Percentiles rank a stretch among this genome's conserved stretches.
Conservation (phyloP, 2,888 invertebrate genomes). For the Spilarctia lutea region DNA sequence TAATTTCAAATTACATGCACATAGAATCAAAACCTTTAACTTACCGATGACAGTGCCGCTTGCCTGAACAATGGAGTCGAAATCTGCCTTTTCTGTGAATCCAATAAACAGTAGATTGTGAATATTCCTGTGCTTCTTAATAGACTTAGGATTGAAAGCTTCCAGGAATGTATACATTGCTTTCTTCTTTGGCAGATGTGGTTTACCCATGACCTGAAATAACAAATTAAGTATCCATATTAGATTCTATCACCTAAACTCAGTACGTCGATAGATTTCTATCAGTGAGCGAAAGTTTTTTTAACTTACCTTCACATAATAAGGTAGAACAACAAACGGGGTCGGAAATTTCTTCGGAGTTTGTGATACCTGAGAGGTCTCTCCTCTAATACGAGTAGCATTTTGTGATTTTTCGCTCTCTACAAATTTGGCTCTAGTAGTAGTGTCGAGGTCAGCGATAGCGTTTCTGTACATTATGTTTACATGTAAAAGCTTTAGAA, state of each 20-base stretch:
- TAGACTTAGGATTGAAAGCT: slow-evolving; percentile 64
- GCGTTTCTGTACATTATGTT: slow-evolving; percentile 36
- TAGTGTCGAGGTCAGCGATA: slow-evolving; percentile 24
- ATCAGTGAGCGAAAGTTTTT: background rate
- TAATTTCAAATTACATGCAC: background rate
- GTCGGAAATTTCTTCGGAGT: slow-evolving; percentile 7
- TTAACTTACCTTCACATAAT: slow-evolving; percentile 60
- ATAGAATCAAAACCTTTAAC: slow-evolving; percentile 20
- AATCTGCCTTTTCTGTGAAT: slow-evolving; percentile 63
- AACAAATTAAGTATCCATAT: background rate
- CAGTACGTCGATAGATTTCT: background rate
- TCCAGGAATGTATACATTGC: slow-evolving; percentile 69
- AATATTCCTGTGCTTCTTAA: slow-evolving; percentile 73
- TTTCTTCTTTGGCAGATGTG: slow-evolving; percentile 67
- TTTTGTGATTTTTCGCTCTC: background rate
- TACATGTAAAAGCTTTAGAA: slow-evolving; percentile 46
- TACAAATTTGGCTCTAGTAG: slow-evolving; percentile 11
- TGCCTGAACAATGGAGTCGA: slow-evolving; percentile 62
- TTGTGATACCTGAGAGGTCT: background rate
- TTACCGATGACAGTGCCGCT: slow-evolving; percentile 68
- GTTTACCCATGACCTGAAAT: slow-evolving; percentile 67
- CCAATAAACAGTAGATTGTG: slow-evolving; percentile 73
- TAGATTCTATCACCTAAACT: background rate
- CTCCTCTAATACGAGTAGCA: too few relatives aligned
- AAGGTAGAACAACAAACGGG: slow-evolving; percentile 36